A percentile compares a stretch with the other conserved stretches of the same genome.
Conservation (phyloP, 2,797 vertebrate genomes). For the Pangasius mekongensis region DNA sequence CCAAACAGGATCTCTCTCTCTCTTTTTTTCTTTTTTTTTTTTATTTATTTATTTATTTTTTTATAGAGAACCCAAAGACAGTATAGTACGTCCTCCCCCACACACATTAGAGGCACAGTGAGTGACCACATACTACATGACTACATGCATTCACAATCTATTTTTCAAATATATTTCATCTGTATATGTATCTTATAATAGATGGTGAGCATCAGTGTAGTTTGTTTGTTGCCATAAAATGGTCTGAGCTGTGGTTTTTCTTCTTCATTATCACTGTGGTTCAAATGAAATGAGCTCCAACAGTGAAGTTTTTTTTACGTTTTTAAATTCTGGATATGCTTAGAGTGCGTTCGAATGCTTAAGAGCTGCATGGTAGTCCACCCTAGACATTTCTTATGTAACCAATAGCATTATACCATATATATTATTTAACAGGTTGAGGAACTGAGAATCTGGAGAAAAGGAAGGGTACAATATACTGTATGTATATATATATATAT, state of each 20-base stretch:
- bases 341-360: slow-evolving; percentile 12
- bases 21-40: not conserved
- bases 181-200: too few relatives aligned
- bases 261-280: not conserved
- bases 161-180: too few relatives aligned
- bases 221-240: not conserved
- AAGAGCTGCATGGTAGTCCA: not conserved
- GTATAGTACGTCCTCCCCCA: not conserved
- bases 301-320: not conserved
- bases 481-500: not conserved
- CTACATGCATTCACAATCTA: not conserved
- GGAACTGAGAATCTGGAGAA: slow-evolving; percentile 6
- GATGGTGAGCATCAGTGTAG: too few relatives aligned
- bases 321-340: slow-evolving; percentile 27
- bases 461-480: not conserved
- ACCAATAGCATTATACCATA: slow-evolving; percentile 4
- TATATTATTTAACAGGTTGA: slow-evolving; percentile 14
- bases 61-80: not conserved
- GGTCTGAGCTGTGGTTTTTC: not conserved
- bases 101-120: not conserved
- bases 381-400: slow-evolving; percentile 23
- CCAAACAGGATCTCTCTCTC: not conserved
- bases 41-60: not conserved
- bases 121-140: not conserved
- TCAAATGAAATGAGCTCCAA: not conserved